Percentiles rank a stretch among this genome's conserved stretches.
phyloP scores from a whole-genome alignment of 2,888 invertebrate species.

The Aphidoletes aphidimyza region DNA sequence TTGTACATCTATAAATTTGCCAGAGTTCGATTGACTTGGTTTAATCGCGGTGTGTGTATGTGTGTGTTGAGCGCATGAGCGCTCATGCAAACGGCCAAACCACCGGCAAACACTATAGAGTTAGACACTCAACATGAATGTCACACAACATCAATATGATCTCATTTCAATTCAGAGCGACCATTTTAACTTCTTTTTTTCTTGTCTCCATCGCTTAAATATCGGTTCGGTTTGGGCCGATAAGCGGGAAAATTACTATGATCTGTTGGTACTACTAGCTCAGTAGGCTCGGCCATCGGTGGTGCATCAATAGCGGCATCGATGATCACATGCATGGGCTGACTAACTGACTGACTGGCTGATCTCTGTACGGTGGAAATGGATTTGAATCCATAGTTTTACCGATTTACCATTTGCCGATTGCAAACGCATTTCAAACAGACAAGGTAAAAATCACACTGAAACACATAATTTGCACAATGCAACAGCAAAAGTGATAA shows the following conservation, averaged over 20 bases:
- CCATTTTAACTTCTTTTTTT: neutral
- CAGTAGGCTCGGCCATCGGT: too few species aligned
- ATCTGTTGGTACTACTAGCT: too few species aligned
- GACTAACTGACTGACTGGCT: neutral
- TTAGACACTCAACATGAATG: neutral
- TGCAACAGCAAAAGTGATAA: constrained; percentile 45
- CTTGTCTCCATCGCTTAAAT: too few species aligned
- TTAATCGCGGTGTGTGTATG: too few species aligned
- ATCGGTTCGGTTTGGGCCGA: neutral
- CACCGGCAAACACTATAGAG: too few species aligned
- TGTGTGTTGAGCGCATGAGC: too few species aligned
- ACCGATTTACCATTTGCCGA: too few species aligned
- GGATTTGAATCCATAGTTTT: too few species aligned
- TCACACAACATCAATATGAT: neutral
- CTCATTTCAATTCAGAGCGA: neutral
- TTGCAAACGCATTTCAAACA: too few species aligned
- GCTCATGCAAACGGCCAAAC: too few species aligned
- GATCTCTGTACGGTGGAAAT: neutral
- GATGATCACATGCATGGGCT: neutral
- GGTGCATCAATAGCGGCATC: neutral
- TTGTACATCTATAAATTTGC: too few species aligned
- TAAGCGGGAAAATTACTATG: constrained; percentile 34
- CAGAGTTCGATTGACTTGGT: too few species aligned
- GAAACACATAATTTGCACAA: constrained; percentile 43
- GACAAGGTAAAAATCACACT: constrained; percentile 40